A percentile compares a stretch with the other conserved stretches of the same genome.
These are phyloP conservation scores for Acronicta alni DNA, from an alignment of 2,888 invertebrate genomes.

Conservation along the genomic window DNA sequence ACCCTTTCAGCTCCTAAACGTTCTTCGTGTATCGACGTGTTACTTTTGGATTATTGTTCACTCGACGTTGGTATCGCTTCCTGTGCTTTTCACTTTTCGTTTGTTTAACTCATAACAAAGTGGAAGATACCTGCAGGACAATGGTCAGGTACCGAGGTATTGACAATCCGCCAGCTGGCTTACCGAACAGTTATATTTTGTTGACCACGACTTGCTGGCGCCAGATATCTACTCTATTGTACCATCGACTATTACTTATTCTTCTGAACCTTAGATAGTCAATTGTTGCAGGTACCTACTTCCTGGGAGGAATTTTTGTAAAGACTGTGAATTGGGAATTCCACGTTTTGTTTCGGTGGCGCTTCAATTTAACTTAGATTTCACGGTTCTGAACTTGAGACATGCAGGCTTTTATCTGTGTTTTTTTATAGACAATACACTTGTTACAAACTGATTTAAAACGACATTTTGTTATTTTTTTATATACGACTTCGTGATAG, in stretches of 20 bases:
- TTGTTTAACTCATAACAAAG: slow-evolving; percentile 67
- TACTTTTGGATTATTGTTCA: slow-evolving; percentile 75
- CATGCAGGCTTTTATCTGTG: slow-evolving; percentile 36
- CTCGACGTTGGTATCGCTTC: slow-evolving; percentile 74
- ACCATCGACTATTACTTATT: slow-evolving; percentile 61
- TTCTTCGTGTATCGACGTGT: slow-evolving; percentile 69
- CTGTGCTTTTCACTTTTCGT: slow-evolving; percentile 74
- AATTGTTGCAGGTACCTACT: slow-evolving; percentile 66
- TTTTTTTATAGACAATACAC: slow-evolving; percentile 12
- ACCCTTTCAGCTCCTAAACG: slow-evolving; percentile 58
- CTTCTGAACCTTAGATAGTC: slow-evolving; percentile 58
- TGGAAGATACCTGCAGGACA: slow-evolving; percentile 74
- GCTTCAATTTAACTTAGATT: slow-evolving; percentile 47
- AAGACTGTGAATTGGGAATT: slow-evolving; percentile 46
- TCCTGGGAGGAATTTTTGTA: slow-evolving; percentile 64
- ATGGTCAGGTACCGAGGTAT: slow-evolving; percentile 73
- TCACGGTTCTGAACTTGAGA: slow-evolving; percentile 36
- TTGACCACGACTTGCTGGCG: slow-evolving; percentile 78
- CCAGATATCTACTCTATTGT: slow-evolving; percentile 78
- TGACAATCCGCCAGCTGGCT: slow-evolving; percentile 68
- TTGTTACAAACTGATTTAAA: slow-evolving; percentile 24
- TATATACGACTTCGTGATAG: slow-evolving; percentile 49
- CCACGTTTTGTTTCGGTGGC: slow-evolving; percentile 52
- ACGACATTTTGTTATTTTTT: slow-evolving; percentile 40
- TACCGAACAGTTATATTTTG: slow-evolving; percentile 78